Base-by-base conservation (phyloP, 1,140 invertebrate genomes). In the Magallana gigas region DNA sequence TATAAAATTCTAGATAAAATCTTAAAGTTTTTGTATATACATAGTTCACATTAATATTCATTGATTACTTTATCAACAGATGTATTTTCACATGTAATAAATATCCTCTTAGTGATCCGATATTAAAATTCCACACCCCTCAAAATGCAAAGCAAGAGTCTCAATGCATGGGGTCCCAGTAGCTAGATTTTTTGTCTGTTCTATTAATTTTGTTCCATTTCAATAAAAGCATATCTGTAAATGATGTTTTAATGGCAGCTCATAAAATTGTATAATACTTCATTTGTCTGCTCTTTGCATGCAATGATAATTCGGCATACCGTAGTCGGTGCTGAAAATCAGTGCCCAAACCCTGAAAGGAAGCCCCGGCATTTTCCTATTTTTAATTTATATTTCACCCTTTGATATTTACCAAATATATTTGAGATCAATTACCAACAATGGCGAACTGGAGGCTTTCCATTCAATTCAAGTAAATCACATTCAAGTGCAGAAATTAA, bases 341-440 rank as follows among this genome's bases (percentile, higher is more conserved):
- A 76, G 68, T 14, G 68, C 36, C 18, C 23, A 11, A 12, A 76
- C 11, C 9, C 8, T 76, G 18, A 76, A 76, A 76, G 36, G 68
- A 18, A 76, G 68, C 36, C 23, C 68, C 36, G 68, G 7, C 5
- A n/a, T 76, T 76, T 76, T 29, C 36, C 68, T 29, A 76, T 76
- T 29, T 76, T 76, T 76, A 76, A 76, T 76, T 76, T 76, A 76
- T 76, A 76, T 76, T 76, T 76, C 23, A 76, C 68, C 68, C 23
- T 76, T 76, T 76, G 23, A 76, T 76, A 76, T 76, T 76, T 76
- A 76, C 68, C 68, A 76, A 76, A 76, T 76, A 76, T 76, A 76
- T 76, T 29, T 29, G 23, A 76, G 68, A 76, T 36, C 68, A 76
- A 76, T 76, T 76, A 76, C 36, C 68, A 11, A 29, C 29, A 29